Base-by-base conservation (phyloP, 2,797 vertebrate species). In the Mormyrus proboscirostris region DNA sequence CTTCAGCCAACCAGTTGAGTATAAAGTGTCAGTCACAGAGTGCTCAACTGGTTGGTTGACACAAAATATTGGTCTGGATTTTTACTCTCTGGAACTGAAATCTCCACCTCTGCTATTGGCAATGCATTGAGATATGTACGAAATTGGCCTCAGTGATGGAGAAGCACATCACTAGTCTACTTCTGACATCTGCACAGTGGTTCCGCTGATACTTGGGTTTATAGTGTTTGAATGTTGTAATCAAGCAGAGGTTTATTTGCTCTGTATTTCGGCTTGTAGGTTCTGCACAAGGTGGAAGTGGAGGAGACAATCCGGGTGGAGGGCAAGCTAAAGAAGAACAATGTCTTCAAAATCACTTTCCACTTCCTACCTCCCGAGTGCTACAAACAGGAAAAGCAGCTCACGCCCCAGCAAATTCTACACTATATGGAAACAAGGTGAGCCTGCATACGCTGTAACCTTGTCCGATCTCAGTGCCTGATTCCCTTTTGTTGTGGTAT, bases 381-480 rank as follows among this genome's bases (percentile, higher is more conserved):
- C 33, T 99, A 99, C 92, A 90, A 90, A 76, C 96, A 97, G 0
- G 98, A 99, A 86, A 99, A 97, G 88, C 95, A 96, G 87, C 91
- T 99, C 38, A 94, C 93, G 0, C 97, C 98, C 0, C 91, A 93
- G 50, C 93, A 97, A 90, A 96, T 99, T 91, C 94, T 99, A n/a
- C 93, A 73, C 90, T 99, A 96, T 92, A 97, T 99, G 97, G 98
- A 99, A 94, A 96, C 93, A 0, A 96, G 95, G 98, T 98, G 50
- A 88, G 2, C 25, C 57, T 49, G 12, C 29, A 38, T 8, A 38
- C 65, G 16, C 29, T 12, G 29, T 33, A 12, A 73, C 29, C 10
- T 2, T 73, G 29, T 14, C 12, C 33, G 29, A 14, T 73, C 9
- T 73, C 65, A 38, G 65, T 73, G 29, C 9, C 25, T 33, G 25